Evolutionary conservation across 2,797 vertebrate species (phyloP), one percentile per base, ranked within the genome.

Genomic region (Iguana delicatissima): DNA sequence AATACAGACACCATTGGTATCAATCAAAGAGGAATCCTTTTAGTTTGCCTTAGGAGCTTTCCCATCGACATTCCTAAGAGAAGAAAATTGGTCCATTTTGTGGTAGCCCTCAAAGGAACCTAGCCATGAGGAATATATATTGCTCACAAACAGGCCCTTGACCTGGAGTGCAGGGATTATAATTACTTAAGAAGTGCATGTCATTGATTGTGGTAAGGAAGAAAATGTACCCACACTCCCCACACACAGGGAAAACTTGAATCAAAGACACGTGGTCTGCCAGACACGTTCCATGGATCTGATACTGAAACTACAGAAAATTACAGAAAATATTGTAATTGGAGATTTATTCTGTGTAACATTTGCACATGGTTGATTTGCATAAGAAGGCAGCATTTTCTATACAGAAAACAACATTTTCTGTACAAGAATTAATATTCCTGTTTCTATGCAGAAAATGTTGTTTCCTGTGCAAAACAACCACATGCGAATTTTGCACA

Each of bases 31-130:
- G 4, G 72, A 35, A 16, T 83, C 85, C 55, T 81, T 80, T 67
- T 64, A 52, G 29, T 38, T 69, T 88, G 22, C 77, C 42, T 80
- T 52, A 80, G 52, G 24, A 35, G 46, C 69, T 83, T 87, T 55
- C n/a, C n/a, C 16, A 18, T 76, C 32, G 22, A 67, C n/a, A 55
- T 76, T 32, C 5, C 22, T 20, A 74, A 18, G 26, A 76, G 85
- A 87, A 77, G 85, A 77, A 83, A 87, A 77, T n/a, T 16, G 72
- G 9, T 59, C 2, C 50, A n/a, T 80, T 85, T 69, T 46, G 16
- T 22, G 26, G 46, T 26, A 32, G n/a, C 14, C 20, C 32, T 80
- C 35, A 3, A 29, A 42, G 35, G 32, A 80, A 79, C 16, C 32
- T 89, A 67, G 52, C 46, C 22, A 38, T 32, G 24, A 35, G 16